phyloP scores from a whole-genome alignment of 2,888 invertebrate genomes.

The Calameuta pallipes region DNA sequence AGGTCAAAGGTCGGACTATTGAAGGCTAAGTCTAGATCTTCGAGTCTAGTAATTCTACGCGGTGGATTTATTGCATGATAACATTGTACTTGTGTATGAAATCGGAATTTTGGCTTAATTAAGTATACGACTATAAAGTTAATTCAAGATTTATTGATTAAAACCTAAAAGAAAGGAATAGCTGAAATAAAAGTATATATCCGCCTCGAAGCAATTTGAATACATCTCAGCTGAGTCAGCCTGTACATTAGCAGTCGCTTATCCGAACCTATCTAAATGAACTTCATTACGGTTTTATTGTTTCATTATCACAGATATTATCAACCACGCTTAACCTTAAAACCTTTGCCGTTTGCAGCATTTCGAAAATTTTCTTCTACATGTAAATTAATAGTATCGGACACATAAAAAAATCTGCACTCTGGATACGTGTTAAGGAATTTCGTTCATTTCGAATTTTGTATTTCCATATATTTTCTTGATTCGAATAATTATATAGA shows the following conservation, averaged over 20 bases:
- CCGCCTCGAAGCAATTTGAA: background rate
- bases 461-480: constrained; percentile 16
- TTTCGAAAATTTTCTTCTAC: background rate
- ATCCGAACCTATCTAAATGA: constrained; percentile 50
- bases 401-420: background rate
- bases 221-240: constrained; percentile 1
- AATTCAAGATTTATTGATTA: background rate
- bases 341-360: background rate
- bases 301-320: constrained; percentile 48
- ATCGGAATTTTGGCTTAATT: background rate
- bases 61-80: background rate
- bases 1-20: constrained; percentile 36
- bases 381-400: background rate
- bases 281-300: constrained; percentile 51
- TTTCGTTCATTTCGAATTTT: background rate
- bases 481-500: background rate
- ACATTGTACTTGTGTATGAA: background rate
- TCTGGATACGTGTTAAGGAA: background rate
- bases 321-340: constrained; percentile 18
- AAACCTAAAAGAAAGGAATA: background rate
- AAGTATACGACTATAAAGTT: background rate
- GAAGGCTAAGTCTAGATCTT: constrained; percentile 21
- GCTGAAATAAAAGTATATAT: background rate
- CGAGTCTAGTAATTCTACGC: background rate
- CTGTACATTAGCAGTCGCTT: constrained; percentile 18